phyloP scores from a whole-genome alignment of 2,113 vertebrate species.

The Crotalus helleri region DNA sequence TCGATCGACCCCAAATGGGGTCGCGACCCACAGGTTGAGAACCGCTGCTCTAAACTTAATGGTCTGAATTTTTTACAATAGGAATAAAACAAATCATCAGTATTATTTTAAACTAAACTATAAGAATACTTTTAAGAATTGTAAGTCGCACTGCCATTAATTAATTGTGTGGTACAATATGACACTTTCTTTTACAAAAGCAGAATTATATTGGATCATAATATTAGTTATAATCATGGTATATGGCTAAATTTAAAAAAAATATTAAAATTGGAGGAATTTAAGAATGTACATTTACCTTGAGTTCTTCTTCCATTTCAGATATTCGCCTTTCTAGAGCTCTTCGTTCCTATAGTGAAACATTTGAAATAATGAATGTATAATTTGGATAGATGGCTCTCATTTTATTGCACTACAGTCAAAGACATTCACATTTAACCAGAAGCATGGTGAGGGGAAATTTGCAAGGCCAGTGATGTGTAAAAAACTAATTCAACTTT shows the following conservation, averaged over 20 bases:
- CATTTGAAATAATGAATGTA: constrained; percentile 46
- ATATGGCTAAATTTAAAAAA: background rate
- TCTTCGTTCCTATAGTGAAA: constrained; percentile 89
- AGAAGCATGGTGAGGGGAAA: constrained; percentile 70
- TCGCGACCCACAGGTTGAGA: no score
- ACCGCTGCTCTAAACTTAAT: background rate
- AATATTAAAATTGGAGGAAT: background rate
- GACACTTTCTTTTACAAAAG: background rate
- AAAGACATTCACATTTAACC: constrained; percentile 59
- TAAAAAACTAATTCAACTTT: constrained; percentile 46
- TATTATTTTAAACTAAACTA: background rate
- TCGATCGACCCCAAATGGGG: no score
- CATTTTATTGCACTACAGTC: constrained; percentile 67
- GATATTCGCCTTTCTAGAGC: constrained; percentile 99
- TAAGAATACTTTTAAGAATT: background rate
- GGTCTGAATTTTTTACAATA: background rate
- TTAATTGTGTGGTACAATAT: constrained; percentile 5
- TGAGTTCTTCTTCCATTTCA: constrained; percentile 99
- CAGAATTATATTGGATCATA: background rate
- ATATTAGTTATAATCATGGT: background rate
- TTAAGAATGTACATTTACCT: constrained; percentile 76
- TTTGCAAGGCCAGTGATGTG: constrained; percentile 70
- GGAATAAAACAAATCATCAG: background rate
- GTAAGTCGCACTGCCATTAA: background rate
- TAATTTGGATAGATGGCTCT: constrained; percentile 33